These are phyloP conservation scores for Sinelater perroti DNA, from an alignment of 2,888 invertebrate genomes.

Conservation along the genomic window DNA sequence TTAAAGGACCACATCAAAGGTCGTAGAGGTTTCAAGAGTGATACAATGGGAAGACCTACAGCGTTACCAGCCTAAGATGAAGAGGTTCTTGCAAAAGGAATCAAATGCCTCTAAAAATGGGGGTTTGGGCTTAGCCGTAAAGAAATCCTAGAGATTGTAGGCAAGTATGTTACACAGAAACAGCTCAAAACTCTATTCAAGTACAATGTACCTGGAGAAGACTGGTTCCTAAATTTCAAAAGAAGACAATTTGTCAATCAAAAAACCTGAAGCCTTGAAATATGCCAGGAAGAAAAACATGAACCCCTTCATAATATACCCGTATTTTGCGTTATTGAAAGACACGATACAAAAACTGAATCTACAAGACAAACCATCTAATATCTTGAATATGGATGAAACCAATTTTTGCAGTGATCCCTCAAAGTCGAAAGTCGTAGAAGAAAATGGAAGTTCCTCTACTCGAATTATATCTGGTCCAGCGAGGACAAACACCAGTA, in stretches of 20 bases:
- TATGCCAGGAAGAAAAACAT: constrained; percentile 45
- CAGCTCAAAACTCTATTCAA: constrained; percentile 42
- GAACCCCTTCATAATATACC: constrained; percentile 44
- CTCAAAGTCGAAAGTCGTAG: constrained; percentile 37
- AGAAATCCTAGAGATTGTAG: constrained; percentile 48
- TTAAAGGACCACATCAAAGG: too few species aligned
- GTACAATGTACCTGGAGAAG: constrained; percentile 44
- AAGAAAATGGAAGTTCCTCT: constrained; percentile 25
- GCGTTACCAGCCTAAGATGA: too few species aligned
- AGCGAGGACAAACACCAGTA: constrained; percentile 37
- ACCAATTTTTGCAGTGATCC: constrained; percentile 33
- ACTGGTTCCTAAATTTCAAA: constrained; percentile 45
- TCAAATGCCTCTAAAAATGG: constrained; percentile 44
- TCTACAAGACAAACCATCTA: constrained; percentile 36
- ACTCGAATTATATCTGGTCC: constrained; percentile 23
- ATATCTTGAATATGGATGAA: constrained; percentile 46
- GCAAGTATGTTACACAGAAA: constrained; percentile 43
- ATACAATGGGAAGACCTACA: too few species aligned
- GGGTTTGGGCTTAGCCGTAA: constrained; percentile 51
- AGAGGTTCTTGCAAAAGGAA: neutral
- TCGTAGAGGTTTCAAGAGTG: too few species aligned
- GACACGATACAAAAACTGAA: constrained; percentile 24
- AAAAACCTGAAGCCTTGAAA: constrained; percentile 52
- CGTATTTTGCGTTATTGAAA: constrained; percentile 38
- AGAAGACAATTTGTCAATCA: too few species aligned